Base-by-base conservation (phyloP, 2,797 vertebrate genomes). In the Galagoides demidoff region DNA sequence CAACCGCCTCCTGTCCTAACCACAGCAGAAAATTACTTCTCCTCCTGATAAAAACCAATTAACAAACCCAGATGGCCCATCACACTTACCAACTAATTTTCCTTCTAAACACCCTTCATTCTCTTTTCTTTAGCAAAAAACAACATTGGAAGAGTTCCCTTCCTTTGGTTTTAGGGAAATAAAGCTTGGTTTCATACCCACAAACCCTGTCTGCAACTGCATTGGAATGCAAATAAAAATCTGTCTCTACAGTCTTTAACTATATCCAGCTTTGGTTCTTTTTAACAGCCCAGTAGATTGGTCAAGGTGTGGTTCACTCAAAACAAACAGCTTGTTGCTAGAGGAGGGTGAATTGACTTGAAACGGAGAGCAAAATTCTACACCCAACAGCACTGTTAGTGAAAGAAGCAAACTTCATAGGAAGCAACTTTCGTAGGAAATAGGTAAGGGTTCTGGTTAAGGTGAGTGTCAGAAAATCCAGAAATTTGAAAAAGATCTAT, bases 171-270 rank as follows among this genome's bases (percentile, higher is more conserved):
- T 52, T 25, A 23, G 29, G 49, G 45, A 25, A 61, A 70, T 11
- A 23, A 23, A 89, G 16, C 25, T 85, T 17, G 78, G 27, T 70
- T 91, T 10, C 55, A 17, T 31, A 68, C 25, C 25, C 88, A 4
- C 85, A 71, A 9, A 37, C 29, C 64, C 31, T 68, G 13, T 64
- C 19, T 4, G 2, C n/a, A n/a, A 49, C 34, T 61, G 14, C 16
- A 43, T 17, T 14, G 74, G 13, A 92, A 89, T 92, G 31, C 66
- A 19, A 92, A 66, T 90, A 45, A 84, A 84, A 83, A 74, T 87
- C 12, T 55, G 7, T 70, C 49, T 86, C 55, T 86, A 19, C 13
- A 82, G 39, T 25, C 61, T 83, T 83, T 77, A 86, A 31, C 34
- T 45, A 55, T 68, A 49, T 78, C 76, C 4, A 29, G 43, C 4